Evolutionary conservation across 2,888 invertebrate species (phyloP).

Genomic region (Boloria selene): DNA sequence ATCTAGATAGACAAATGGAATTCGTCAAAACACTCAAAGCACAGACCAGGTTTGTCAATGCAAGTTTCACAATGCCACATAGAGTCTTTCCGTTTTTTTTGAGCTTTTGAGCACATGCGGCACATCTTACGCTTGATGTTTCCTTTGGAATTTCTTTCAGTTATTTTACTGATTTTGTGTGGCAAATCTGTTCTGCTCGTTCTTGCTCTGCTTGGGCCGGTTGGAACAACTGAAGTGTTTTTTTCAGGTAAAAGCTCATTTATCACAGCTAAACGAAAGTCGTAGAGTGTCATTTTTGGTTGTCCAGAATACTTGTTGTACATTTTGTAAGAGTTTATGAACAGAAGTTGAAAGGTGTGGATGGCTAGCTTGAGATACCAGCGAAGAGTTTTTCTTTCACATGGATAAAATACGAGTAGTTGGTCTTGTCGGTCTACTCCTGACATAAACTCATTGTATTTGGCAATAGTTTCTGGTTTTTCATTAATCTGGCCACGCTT

Average conservation of each 20-base stretch:
- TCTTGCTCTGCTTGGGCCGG: conserved; percentile 14
- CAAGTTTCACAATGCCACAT: conserved; percentile 18
- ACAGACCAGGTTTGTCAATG: conserved; percentile 14
- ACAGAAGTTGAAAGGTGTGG: conserved; percentile 28
- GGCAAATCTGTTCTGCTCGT: no score
- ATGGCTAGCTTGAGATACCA: conserved; percentile 41
- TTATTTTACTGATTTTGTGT: conserved; percentile 17
- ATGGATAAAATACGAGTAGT: conserved; percentile 40
- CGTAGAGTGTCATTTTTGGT: conserved; percentile 28
- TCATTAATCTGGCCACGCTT: conserved; percentile 34
- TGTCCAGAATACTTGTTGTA: conserved; percentile 31
- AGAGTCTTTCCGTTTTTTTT: conserved; percentile 10
- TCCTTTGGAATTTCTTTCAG: conserved; percentile 18
- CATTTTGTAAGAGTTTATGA: conserved; percentile 32
- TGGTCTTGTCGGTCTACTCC: conserved; percentile 42
- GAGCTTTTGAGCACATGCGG: conserved; percentile 19
- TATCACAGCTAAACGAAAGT: conserved; percentile 28
- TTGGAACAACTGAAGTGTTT: not conserved
- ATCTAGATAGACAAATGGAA: conserved; percentile 11
- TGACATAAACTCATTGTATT: conserved; percentile 42
- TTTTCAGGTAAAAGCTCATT: conserved; percentile 18
- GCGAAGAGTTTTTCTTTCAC: conserved; percentile 40
- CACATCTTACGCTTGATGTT: conserved; percentile 19
- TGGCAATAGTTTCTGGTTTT: conserved; percentile 38
- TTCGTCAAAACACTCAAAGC: conserved; percentile 16